Conservation (phyloP, 2,113 vertebrate species). For the Nycticebus coucang region DNA sequence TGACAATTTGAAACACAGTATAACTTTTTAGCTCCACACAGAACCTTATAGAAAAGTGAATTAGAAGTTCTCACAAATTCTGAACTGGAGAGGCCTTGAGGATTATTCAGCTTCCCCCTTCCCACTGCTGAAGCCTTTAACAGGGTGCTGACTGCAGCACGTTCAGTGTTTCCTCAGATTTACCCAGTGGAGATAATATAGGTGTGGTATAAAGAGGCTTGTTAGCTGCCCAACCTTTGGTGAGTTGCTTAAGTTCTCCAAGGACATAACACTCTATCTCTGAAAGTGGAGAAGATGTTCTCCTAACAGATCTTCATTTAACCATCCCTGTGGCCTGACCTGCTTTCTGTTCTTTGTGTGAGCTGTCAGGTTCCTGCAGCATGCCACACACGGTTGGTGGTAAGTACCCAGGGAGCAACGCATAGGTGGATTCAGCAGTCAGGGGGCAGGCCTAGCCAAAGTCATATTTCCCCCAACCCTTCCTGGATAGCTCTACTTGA, state of each 20-base stretch:
- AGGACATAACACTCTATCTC: not conserved
- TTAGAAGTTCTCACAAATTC: not conserved
- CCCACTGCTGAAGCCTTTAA: not conserved
- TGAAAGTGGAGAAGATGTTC: not conserved
- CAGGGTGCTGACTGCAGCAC: not conserved
- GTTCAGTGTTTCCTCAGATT: not conserved
- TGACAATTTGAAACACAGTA: not conserved
- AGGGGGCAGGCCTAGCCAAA: not conserved
- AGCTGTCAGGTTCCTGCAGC: not conserved
- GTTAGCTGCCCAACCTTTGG: not conserved
- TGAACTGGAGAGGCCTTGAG: not conserved
- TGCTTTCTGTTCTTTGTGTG: not conserved
- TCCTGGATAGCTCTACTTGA: not conserved
- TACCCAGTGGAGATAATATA: not conserved
- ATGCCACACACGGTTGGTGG: not conserved
- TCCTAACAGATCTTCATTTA: no score
- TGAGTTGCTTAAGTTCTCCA: not conserved
- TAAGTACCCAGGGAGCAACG: not conserved
- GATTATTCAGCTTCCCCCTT: no score
- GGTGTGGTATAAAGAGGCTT: no score
- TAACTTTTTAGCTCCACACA: not conserved
- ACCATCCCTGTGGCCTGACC: not conserved
- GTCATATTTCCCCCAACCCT: not conserved
- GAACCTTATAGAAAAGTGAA: not conserved
- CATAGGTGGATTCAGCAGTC: rapidly evolving